A percentile compares a stretch with the other conserved stretches of the same genome.
Evolutionary conservation across 2,888 invertebrate species (phyloP).

Genomic region (Torymus aiolomorphi): DNA sequence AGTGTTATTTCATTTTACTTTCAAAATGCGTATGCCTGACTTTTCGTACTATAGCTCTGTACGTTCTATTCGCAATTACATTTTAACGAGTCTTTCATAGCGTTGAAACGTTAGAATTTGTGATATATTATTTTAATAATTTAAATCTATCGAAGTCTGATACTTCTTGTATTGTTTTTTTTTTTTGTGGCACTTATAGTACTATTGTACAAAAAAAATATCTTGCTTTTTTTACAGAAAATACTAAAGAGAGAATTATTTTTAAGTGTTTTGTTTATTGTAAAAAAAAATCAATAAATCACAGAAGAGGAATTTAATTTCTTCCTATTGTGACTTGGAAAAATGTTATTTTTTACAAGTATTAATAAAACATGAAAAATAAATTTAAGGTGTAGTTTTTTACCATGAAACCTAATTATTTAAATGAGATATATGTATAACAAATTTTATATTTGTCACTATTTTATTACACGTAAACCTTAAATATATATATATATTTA

Average conservation of each 20-base stretch:
- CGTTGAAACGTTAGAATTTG: conserved; percentile 58
- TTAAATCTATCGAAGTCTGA: conserved; percentile 51
- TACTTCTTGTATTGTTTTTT: conserved; percentile 26
- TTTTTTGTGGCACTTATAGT: conserved; percentile 22
- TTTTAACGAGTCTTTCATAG: conserved; percentile 58
- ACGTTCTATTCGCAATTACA: conserved; percentile 25
- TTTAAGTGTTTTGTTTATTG: conserved; percentile 53
- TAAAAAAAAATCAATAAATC: conserved; percentile 31
- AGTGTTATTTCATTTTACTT: too few relatives aligned
- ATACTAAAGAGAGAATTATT: conserved; percentile 53
- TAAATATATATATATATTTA: too few relatives aligned
- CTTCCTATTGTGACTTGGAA: conserved; percentile 23
- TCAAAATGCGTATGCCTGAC: not conserved
- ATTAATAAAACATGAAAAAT: conserved; percentile 47
- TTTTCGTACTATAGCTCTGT: conserved; percentile 29
- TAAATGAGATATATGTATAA: too few relatives aligned
- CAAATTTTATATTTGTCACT: too few relatives aligned
- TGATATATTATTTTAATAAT: conserved; percentile 61
- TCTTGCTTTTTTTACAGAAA: conserved; percentile 36
- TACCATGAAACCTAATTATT: not conserved
- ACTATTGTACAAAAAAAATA: conserved; percentile 34
- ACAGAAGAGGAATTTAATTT: conserved; percentile 17
- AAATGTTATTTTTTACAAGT: conserved; percentile 51
- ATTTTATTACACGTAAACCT: conserved; percentile 11
- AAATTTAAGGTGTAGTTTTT: not conserved